Evolutionary conservation across 92 coral and sea anemone genomes (phyloP).

Genomic region (Porites rus): DNA sequence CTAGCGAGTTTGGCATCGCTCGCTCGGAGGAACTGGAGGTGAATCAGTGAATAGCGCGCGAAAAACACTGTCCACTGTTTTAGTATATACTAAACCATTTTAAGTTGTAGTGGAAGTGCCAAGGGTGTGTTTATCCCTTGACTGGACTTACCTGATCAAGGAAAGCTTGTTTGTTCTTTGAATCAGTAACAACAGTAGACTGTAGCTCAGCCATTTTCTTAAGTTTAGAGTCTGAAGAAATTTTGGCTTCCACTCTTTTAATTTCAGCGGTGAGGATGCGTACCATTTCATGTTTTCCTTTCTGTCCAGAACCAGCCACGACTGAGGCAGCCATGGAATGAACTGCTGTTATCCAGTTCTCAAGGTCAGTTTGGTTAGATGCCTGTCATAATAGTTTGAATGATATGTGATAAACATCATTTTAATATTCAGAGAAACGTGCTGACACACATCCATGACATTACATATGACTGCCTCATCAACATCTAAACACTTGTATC

Average conservation of each 20-base stretch:
- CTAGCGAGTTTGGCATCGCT: too few species aligned
- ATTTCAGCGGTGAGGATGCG: constrained; percentile 66
- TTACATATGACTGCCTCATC: too few species aligned
- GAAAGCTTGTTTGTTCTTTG: constrained; percentile 90
- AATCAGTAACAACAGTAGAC: constrained; percentile 92
- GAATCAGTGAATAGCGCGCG: too few species aligned
- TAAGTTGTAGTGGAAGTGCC: too few species aligned
- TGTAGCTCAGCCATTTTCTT: constrained; percentile 99
- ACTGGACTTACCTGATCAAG: constrained; percentile 79
- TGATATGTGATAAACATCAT: constrained; percentile 1
- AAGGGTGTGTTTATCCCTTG: too few species aligned
- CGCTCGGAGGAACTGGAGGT: too few species aligned
- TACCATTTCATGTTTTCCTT: constrained; percentile 89
- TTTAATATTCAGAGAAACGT: not conserved
- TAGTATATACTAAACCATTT: too few species aligned
- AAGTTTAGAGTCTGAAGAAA: constrained; percentile 91
- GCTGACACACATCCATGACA: too few species aligned
- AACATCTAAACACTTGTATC: too few species aligned
- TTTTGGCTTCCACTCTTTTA: constrained; percentile 74
- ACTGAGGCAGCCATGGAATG: constrained; percentile 95
- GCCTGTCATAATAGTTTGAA: constrained; percentile 61
- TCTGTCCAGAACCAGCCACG: constrained; percentile 78
- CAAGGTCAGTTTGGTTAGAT: constrained; percentile 93
- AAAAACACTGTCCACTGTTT: too few species aligned
- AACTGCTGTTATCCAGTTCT: constrained; percentile 95